A percentile compares a stretch with the other conserved stretches of the same genome.
phyloP scores from a whole-genome alignment of 2,888 invertebrate genomes.

The Monoplex corrugatus region DNA sequence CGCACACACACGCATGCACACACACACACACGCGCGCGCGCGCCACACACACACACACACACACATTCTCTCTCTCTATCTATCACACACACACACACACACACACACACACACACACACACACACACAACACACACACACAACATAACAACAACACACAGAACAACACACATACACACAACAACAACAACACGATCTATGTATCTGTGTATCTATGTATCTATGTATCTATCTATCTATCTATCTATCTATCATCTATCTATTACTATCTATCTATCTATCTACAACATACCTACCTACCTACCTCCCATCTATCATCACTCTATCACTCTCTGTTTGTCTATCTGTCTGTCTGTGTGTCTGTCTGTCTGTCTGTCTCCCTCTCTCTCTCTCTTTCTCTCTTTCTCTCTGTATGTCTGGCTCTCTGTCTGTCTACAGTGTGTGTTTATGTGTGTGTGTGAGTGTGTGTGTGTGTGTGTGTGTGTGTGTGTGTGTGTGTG shows the following conservation, averaged over 20 bases:
- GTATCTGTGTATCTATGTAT: neutral
- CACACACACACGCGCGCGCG: neutral
- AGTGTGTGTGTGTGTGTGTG: neutral
- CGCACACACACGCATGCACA: neutral
- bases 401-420: too few species aligned
- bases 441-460: neutral
- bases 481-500: neutral
- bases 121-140: neutral
- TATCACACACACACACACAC: neutral
- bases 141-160: neutral
- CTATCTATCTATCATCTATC: neutral
- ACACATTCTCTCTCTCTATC: neutral
- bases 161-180: neutral
- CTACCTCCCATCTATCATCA: neutral
- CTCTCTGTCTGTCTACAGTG: too few species aligned
- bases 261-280: too few species aligned
- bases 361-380: neutral
- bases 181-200: too few species aligned
- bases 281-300: neutral
- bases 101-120: neutral
- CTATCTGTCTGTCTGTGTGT: too few species aligned
- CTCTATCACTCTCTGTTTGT: neutral
- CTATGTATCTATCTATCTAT: neutral
- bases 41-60: neutral
- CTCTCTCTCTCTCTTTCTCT: neutral